Evolutionary conservation across 2,888 invertebrate species (phyloP).

Genomic region (Hypercompe scribonia): DNA sequence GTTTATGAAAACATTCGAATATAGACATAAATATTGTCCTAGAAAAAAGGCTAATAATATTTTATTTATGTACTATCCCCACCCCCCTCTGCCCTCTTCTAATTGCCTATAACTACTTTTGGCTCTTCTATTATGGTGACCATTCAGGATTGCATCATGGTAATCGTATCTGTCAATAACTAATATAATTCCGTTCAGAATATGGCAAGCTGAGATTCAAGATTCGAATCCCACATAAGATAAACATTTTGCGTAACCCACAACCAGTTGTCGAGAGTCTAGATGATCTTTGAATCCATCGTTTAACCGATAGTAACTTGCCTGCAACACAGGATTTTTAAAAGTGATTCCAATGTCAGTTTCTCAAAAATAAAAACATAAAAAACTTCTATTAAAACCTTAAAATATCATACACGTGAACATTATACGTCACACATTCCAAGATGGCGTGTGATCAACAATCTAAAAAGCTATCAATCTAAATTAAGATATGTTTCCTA

Average conservation of each 20-base stretch:
- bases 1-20: slow-evolving; percentile 6
- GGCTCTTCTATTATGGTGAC: neutral
- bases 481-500: slow-evolving; percentile 4
- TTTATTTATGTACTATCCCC: neutral
- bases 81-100: neutral
- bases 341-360: neutral
- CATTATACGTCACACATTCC: neutral
- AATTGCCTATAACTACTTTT: neutral
- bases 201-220: neutral
- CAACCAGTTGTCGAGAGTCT: neutral
- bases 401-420: neutral
- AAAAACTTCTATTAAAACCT: neutral
- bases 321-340: neutral
- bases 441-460: slow-evolving; percentile 1
- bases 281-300: neutral
- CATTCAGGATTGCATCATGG: neutral
- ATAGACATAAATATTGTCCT: neutral
- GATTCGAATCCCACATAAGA: neutral
- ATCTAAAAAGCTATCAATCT: slow-evolving; percentile 8
- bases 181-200: too few species aligned
- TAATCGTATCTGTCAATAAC: too few species aligned
- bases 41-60: neutral
- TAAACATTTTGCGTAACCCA: neutral
- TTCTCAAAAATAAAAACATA: neutral
- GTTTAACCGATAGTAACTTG: neutral